phyloP scores from a whole-genome alignment of 1,140 invertebrate species.

The Drosophila neocordata region DNA sequence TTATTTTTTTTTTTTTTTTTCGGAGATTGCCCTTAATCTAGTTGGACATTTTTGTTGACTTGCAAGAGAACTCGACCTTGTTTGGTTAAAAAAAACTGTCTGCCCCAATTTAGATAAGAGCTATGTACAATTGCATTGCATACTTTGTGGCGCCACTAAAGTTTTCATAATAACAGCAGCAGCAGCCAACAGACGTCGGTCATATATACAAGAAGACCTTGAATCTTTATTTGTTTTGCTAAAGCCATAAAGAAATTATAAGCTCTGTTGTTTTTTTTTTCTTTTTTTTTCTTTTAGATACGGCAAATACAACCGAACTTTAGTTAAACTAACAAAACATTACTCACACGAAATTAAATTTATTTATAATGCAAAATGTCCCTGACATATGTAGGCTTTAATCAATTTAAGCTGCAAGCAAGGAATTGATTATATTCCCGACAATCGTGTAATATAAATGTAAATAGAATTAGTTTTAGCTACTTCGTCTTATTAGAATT shows the following conservation, averaged over 20 bases:
- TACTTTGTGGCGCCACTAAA: constrained; percentile 46
- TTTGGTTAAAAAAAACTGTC: neutral
- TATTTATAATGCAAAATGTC: neutral
- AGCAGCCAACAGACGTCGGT: neutral
- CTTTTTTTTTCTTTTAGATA: neutral
- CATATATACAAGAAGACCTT: neutral
- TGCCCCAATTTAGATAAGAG: constrained; percentile 65
- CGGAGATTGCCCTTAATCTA: constrained; percentile 39
- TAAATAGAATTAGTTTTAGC: no score
- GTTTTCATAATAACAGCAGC: neutral
- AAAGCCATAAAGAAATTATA: constrained; percentile 6
- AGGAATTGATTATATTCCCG: no score
- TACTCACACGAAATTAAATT: neutral
- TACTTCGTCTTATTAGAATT: no score
- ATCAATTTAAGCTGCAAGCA: no score
- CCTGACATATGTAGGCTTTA: no score
- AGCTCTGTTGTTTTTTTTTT: no score
- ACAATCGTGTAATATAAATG: no score
- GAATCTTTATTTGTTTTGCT: neutral
- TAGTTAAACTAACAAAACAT: neutral
- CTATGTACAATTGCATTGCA: constrained; percentile 18
- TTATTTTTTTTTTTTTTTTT: no score
- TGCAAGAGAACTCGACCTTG: constrained; percentile 25
- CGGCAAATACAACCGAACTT: neutral
- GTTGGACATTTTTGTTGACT: constrained; percentile 19